Percentiles rank a stretch among this genome's conserved stretches.
These are phyloP conservation scores for Coregonus ussuriensis DNA, from an alignment of 2,797 vertebrate genomes.

Conservation along the genomic window DNA sequence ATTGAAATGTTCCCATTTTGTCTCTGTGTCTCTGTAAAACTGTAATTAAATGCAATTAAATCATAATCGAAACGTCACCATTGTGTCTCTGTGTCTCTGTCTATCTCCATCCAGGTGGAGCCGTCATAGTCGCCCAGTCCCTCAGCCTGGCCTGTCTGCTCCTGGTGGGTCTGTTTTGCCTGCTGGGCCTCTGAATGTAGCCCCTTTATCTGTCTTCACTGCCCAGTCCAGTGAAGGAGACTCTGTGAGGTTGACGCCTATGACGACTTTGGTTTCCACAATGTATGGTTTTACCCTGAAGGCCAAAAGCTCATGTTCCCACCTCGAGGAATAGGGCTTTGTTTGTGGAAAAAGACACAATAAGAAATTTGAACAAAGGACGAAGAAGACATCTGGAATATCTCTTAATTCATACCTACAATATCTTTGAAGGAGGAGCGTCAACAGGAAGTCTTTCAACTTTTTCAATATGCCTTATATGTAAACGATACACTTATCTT, in stretches of 20 bases:
- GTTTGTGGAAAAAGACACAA: constrained; percentile 57
- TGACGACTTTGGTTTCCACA: constrained; percentile 79
- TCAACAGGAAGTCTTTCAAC: constrained; percentile 86
- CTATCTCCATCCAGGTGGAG: constrained; percentile 73
- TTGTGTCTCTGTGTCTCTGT: constrained; percentile 34
- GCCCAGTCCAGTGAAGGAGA: constrained; percentile 69
- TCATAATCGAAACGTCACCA: neutral
- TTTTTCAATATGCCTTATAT: constrained; percentile 99
- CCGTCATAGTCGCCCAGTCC: constrained; percentile 48
- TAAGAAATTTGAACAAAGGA: constrained; percentile 68
- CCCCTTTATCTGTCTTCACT: constrained; percentile 74
- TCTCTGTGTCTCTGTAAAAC: too few relatives aligned
- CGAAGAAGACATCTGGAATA: constrained; percentile 82
- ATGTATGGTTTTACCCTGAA: constrained; percentile 61
- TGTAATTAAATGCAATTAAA: neutral
- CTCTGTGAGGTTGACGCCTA: constrained; percentile 74
- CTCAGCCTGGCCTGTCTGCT: constrained; percentile 77
- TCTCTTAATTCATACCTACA: constrained; percentile 79
- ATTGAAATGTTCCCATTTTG: neutral
- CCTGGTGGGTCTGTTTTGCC: constrained; percentile 78
- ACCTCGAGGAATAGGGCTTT: constrained; percentile 53
- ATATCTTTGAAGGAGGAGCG: constrained; percentile 81
- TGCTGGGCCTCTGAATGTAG: constrained; percentile 92
- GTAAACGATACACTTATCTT: constrained; percentile 87
- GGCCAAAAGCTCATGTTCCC: constrained; percentile 58